Percentiles rank a stretch among this genome's conserved stretches.
Evolutionary conservation across 1,140 invertebrate genomes (phyloP).

Genomic region (silkworm (Bombyx mori)): ASM3026992v2 NC_085128.1:8094001-8094500

Average conservation of each 20-base stretch:
- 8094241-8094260: too few species aligned
- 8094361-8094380: slow-evolving; percentile 23
- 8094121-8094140: too few species aligned
- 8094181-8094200: too few species aligned
- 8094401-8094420: slow-evolving; percentile 62
- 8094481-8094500: slow-evolving; percentile 22
- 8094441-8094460: slow-evolving; percentile 21
- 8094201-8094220: background rate
- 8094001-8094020: too few species aligned
- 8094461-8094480: slow-evolving; percentile 13
- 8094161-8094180: too few species aligned
- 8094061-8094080: too few species aligned
- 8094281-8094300: background rate
- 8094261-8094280: too few species aligned
- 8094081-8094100: too few species aligned
- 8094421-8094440: slow-evolving; percentile 23
- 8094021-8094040: too few species aligned
- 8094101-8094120: too few species aligned
- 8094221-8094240: background rate
- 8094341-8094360: slow-evolving; percentile 29
- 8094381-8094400: slow-evolving; percentile 19
- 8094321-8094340: slow-evolving; percentile 34
- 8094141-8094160: too few species aligned
- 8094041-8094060: too few species aligned
- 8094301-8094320: slow-evolving; percentile 20